Percentiles rank a stretch among this genome's conserved stretches.
Conservation (phyloP, 2,888 invertebrate genomes). For the Rhimphoctona megacephalus region DNA sequence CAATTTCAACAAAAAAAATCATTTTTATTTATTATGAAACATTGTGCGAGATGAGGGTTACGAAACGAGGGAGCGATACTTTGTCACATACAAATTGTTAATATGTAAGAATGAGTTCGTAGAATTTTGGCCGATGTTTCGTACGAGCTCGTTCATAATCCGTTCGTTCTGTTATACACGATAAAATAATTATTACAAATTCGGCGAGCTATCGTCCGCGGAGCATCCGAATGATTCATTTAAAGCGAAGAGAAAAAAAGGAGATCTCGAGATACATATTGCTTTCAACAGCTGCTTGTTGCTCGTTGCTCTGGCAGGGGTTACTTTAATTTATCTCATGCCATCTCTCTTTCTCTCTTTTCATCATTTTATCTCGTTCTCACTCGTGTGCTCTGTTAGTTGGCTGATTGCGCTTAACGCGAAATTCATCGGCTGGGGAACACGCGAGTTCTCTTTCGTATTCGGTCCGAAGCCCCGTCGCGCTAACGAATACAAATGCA, state of each 20-base stretch:
- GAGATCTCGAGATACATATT: conserved; percentile 44
- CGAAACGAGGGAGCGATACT: not conserved
- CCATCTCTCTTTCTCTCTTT: conserved; percentile 31
- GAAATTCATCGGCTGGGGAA: conserved; percentile 78
- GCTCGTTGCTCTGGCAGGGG: conserved; percentile 32
- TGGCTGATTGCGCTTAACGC: conserved; percentile 79
- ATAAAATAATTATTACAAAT: conserved; percentile 57
- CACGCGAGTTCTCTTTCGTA: conserved; percentile 58
- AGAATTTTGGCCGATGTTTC: not conserved
- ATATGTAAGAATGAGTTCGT: not conserved
- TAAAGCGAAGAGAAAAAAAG: not conserved
- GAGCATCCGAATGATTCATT: conserved; percentile 14
- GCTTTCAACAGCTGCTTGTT: conserved; percentile 63
- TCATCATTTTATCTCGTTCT: conserved; percentile 41
- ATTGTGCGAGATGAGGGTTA: no score
- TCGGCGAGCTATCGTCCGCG: conserved; percentile 35
- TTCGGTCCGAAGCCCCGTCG: conserved; percentile 68
- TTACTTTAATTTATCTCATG: conserved; percentile 65
- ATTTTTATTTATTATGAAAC: no score
- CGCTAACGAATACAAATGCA: conserved; percentile 83
- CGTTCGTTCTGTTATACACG: not conserved
- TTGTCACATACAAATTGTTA: not conserved
- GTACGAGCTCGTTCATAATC: not conserved
- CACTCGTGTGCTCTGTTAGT: conserved; percentile 54
- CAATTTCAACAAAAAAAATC: no score